Base-by-base conservation (phyloP, 2,797 vertebrate species). In the Tamandua tetradactyla region DNA sequence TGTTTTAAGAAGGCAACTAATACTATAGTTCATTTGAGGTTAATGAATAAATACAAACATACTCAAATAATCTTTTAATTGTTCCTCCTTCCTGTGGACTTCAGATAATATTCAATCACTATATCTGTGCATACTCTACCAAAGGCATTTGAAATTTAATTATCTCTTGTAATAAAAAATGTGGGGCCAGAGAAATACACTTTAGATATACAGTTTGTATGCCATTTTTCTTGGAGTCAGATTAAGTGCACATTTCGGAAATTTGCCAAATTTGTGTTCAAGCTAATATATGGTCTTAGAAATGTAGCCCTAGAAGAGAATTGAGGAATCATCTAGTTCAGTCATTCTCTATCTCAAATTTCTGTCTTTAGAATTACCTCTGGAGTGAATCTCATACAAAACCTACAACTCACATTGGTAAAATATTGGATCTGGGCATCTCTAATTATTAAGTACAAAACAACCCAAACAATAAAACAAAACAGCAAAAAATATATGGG, bases 121-220 rank as follows among this genome's bases (percentile, higher is more conserved):
- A 80, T 4, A 61, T 35, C 47, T 66, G 42, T 87, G 49, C 32
- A 87, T 59, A 84, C 52, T 52, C 84, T 95, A 82, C 18, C 12
- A 75, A 87, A 68, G 5, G 0, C 52, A 85, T 81, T 93, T 95
- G 94, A 85, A 85, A 89, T 93, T 75, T 87, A 83, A 69, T 52
- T 86, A 61, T 40, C 17, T 87, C 35, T 75, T 79, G 1, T 66
- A 25, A 49, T 75, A 82, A 74, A 74, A 66, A 69, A 30, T 64
- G 23, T 87, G 7, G 5, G 3, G 25, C 86, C 37, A 84, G 1
- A 22, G 86, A 82, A 35, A 44, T 76, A 40, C 0, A 30, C 87
- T 37, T 66, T 61, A 52, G 64, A 89, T 49, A 37, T 15, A 7
- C 13, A 13, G 42, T 32, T 82, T 94, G 47, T 40, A 32, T 49